Conservation (phyloP, 2,113 vertebrate species). For the Paradoxurus hermaphroditus region DNA sequence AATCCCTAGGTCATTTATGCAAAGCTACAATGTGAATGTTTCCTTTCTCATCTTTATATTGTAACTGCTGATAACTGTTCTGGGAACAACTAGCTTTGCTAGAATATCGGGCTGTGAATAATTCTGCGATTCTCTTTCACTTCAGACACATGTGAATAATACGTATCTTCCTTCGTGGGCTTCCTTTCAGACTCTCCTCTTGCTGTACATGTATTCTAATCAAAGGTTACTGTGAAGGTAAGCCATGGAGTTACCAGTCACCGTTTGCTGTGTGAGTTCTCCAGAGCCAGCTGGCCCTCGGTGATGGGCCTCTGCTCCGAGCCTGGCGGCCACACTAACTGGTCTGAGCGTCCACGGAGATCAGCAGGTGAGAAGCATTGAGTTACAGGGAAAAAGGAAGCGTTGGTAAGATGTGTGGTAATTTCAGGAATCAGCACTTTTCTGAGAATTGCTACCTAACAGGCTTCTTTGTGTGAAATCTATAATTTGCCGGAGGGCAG, state of each 20-base stretch:
- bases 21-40: slow-evolving; percentile 18
- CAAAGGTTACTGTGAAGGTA: slow-evolving; percentile 46
- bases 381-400: neutral
- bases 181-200: neutral
- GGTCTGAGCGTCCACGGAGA: neutral
- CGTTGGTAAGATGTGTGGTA: neutral
- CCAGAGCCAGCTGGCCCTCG: neutral
- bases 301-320: neutral
- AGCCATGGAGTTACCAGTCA: slow-evolving; percentile 32
- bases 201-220: slow-evolving; percentile 49
- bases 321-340: neutral
- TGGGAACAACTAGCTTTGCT: slow-evolving; percentile 54
- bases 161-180: slow-evolving; percentile 41
- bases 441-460: neutral
- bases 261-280: neutral
- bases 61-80: slow-evolving; percentile 15
- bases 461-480: neutral
- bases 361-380: neutral
- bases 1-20: slow-evolving; percentile 34
- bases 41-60: slow-evolving; percentile 48
- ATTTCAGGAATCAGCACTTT: neutral
- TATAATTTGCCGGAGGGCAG: neutral
- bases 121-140: slow-evolving; percentile 64
- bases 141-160: slow-evolving; percentile 50
- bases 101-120: slow-evolving; percentile 45